A percentile compares a stretch with the other conserved stretches of the same genome.
These are phyloP conservation scores for Drosophila asahinai DNA, from an alignment of 1,140 invertebrate genomes.

Conservation along the genomic window DNA sequence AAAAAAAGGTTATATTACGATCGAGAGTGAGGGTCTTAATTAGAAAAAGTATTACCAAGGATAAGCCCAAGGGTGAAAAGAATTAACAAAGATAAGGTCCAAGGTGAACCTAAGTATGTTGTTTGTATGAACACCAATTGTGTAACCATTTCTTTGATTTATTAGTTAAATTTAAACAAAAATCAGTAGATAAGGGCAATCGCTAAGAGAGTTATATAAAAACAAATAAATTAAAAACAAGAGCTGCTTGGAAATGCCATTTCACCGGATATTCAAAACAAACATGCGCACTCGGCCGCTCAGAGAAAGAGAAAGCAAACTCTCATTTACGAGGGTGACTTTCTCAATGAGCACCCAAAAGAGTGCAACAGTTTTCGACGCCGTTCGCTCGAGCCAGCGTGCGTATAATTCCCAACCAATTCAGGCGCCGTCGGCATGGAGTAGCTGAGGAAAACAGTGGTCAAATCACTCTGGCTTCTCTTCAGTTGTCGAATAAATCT, in stretches of 20 bases:
- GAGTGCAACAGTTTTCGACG: constrained; percentile 20
- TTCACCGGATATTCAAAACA: not conserved
- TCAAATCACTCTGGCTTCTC: constrained; percentile 77
- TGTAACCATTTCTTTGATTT: not conserved
- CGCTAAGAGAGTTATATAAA: too few species aligned
- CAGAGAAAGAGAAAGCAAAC: not conserved
- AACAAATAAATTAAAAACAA: not conserved
- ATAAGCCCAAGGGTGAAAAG: not conserved
- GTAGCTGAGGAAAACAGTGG: constrained; percentile 50
- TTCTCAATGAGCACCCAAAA: constrained; percentile 15
- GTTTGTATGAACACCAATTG: too few species aligned
- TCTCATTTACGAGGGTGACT: not conserved
- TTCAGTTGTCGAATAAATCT: constrained; percentile 86
- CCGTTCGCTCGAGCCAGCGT: too few species aligned
- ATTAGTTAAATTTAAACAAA: not conserved
- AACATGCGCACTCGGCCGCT: constrained; percentile 1
- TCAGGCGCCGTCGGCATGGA: too few species aligned
- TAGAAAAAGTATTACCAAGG: too few species aligned
- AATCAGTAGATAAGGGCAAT: not conserved
- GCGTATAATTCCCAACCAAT: constrained; percentile 64
- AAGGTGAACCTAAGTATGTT: too few species aligned
- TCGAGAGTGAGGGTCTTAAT: not conserved
- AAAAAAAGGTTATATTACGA: not conserved
- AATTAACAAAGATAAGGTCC: too few species aligned
- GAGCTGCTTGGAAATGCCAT: not conserved